phyloP scores from a whole-genome alignment of 92 coral and sea anemone species.

The Paragorgia papillata region DNA sequence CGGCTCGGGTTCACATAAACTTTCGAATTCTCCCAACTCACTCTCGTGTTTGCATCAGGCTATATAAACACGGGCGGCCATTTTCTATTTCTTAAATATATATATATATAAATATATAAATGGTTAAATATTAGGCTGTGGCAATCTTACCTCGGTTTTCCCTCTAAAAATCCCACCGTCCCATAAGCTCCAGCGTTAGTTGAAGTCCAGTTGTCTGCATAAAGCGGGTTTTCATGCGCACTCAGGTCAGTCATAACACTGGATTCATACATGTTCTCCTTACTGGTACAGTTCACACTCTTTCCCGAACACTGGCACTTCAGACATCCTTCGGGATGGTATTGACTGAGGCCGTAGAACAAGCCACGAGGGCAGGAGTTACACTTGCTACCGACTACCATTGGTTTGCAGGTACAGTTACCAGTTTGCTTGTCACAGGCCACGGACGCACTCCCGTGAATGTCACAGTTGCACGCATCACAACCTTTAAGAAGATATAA shows the following conservation, averaged over 20 bases:
- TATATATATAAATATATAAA: too few relatives aligned
- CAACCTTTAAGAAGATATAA: conserved; percentile 76
- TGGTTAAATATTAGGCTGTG: background rate
- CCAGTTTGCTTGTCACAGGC: conserved; percentile 81
- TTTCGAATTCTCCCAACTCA: too few relatives aligned
- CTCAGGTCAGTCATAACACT: conserved; percentile 9
- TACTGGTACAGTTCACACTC: conserved; percentile 63
- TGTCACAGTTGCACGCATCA: conserved; percentile 70
- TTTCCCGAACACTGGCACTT: conserved; percentile 90
- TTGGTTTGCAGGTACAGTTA: conserved; percentile 71
- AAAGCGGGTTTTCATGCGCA: background rate
- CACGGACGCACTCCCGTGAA: conserved; percentile 64
- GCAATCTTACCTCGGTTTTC: background rate
- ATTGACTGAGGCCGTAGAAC: conserved; percentile 70
- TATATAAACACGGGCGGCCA: too few relatives aligned
- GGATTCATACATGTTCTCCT: conserved; percentile 24
- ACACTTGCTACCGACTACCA: conserved; percentile 64
- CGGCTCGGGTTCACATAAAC: too few relatives aligned
- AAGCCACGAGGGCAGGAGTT: conserved; percentile 65
- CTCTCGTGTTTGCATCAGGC: too few relatives aligned
- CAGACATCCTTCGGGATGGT: conserved; percentile 82
- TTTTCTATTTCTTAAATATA: too few relatives aligned
- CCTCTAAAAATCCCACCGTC: background rate
- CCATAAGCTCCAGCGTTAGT: background rate
- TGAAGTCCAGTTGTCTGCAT: background rate